Base-by-base conservation (phyloP, 2,113 vertebrate genomes). In the Spizaetus ornatus region DNA sequence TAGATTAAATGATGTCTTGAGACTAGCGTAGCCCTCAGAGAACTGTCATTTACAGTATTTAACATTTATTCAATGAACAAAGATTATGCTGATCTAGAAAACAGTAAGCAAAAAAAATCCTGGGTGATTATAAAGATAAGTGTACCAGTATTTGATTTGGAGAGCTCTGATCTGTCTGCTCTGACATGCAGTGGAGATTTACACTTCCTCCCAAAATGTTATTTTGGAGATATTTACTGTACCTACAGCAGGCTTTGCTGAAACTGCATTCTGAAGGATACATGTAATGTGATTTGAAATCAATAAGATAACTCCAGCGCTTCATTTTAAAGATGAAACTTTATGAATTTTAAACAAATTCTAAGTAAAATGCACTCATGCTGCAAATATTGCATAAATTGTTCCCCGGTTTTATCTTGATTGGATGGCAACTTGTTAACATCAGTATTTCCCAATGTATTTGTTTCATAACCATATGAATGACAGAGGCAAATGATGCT, bases 151-250 rank as follows among this genome's bases (percentile, higher is more conserved):
- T 94, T 88, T 95, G 94, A 93, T 96, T 43, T 94, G 92, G 71
- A 91, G 91, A 93, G 90, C 82, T 85, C 61, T 89, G 86, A 69
- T 76, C 43, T 82, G 32, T 70, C 93, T 86, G 71, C 65, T 88
- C 29, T 83, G 91, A 92, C 67, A 69, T 18, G 71, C 87, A 38
- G 45, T 36, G 48, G 31, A 87, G 89, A 96, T 97, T 87, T 89
- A 85, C 55, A 19, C 82, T 91, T 86, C 40, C 38, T 83, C 58
- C 66, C 70, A 82, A 93, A 55, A 43, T 85, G 80, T 89, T 94
- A 85, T 89, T 88, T 66, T 83, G 72, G 70, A 94, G 91, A 92
- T 96, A 93, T 91, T 97, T 96, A 86, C 73, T 85, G 86, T 70
- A 86, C 72, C 62, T 94, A n/a, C 53, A 82, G 62, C 66, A 55